phyloP scores from a whole-genome alignment of 37 sponge, comb jelly and placozoan genomes.

The Chondrosia reniformis region DNA sequence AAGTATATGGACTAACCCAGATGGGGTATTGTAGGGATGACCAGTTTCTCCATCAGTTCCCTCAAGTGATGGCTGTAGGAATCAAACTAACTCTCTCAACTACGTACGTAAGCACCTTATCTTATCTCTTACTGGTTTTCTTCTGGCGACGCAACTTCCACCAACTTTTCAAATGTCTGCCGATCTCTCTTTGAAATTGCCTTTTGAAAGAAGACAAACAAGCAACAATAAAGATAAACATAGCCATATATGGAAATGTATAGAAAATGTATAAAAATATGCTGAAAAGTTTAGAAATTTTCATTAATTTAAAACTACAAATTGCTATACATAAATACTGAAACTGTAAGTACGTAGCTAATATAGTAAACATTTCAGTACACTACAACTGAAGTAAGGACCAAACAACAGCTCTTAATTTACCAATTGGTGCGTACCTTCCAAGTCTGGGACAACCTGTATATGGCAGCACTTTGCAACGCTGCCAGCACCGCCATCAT shows the following conservation, averaged over 20 bases:
- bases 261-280: background rate
- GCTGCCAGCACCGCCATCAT: slow-evolving; percentile 72
- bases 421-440: slow-evolving; percentile 38
- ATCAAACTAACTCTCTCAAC: background rate
- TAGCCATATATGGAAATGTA: background rate
- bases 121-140: slow-evolving; percentile 50
- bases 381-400: no score
- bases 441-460: slow-evolving; percentile 77
- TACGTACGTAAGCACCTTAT: background rate
- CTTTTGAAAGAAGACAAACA: background rate
- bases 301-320: no score
- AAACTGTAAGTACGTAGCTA: no score
- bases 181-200: slow-evolving; percentile 54
- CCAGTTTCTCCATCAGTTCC: no score
- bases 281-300: background rate
- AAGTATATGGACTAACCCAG: no score
- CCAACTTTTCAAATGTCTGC: slow-evolving; percentile 47
- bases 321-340: no score
- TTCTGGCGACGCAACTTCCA: slow-evolving; percentile 47
- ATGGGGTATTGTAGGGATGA: no score
- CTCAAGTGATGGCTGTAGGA: no score
- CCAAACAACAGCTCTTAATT: no score
- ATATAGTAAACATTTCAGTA: no score
- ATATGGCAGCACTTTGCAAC: slow-evolving; percentile 72
- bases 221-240: background rate